Conservation (phyloP, 2,888 invertebrate species). For the Biston betularia region DNA sequence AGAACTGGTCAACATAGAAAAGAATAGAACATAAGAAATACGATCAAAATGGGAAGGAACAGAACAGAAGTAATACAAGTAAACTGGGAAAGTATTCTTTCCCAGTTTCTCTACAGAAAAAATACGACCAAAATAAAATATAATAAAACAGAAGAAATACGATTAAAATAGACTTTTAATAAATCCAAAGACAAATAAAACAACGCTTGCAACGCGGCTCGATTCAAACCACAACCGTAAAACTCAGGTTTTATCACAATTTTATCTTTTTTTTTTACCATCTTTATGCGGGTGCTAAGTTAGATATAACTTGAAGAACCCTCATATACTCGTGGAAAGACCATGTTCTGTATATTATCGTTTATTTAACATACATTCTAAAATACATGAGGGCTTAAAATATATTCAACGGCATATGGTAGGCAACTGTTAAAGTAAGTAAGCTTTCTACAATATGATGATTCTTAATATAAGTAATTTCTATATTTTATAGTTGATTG, state of each 20-base stretch:
- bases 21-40: too few relatives aligned
- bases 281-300: constrained; percentile 60
- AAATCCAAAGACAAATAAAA: not conserved
- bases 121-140: too few relatives aligned
- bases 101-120: too few relatives aligned
- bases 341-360: constrained; percentile 43
- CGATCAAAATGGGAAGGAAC: too few relatives aligned
- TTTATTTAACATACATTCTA: constrained; percentile 1
- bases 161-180: not conserved
- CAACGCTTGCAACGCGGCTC: not conserved
- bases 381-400: constrained; percentile 60
- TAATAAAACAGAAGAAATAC: not conserved
- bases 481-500: too few relatives aligned
- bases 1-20: too few relatives aligned
- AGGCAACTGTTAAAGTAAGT: constrained; percentile 49
- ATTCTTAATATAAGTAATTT: too few relatives aligned
- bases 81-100: too few relatives aligned
- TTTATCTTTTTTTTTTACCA: constrained; percentile 12
- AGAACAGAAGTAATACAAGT: too few relatives aligned
- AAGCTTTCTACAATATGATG: not conserved
- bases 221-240: constrained; percentile 28
- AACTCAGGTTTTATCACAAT: constrained; percentile 34
- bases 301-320: constrained; percentile 53
- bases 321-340: constrained; percentile 65
- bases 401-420: constrained; percentile 58